Conservation (phyloP, 2,797 vertebrate species). For the Crocidura indochinensis region DNA sequence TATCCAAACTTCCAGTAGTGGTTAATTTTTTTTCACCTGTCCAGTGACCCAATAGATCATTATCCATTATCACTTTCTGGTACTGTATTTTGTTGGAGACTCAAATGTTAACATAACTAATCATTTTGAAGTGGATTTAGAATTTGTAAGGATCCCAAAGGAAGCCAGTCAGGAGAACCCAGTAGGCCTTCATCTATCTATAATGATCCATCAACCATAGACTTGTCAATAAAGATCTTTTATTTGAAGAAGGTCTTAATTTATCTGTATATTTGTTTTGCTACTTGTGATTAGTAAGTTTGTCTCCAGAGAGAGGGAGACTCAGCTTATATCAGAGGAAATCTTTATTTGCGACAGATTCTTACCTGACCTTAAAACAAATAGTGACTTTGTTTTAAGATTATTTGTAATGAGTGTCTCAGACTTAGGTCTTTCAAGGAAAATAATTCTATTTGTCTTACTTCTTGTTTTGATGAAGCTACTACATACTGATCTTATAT, state of each 20-base stretch:
- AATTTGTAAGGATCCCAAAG: not conserved
- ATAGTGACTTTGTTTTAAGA: slow-evolving; percentile 1
- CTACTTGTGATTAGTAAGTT: slow-evolving; percentile 7
- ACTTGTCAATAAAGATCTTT: not conserved
- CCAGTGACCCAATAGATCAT: not conserved
- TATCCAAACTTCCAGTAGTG: slow-evolving; percentile 32
- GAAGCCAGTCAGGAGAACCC: not conserved
- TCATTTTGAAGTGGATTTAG: not conserved
- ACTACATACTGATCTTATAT: not conserved
- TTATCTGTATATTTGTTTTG: slow-evolving; percentile 37
- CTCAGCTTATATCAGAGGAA: slow-evolving; percentile 6
- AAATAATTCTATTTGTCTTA: not conserved
- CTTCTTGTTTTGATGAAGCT: not conserved
- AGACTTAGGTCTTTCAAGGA: slow-evolving; percentile 22
- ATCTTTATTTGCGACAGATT: not conserved
- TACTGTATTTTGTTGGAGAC: not conserved
- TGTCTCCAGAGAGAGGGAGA: slow-evolving; percentile 45
- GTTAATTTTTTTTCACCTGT: slow-evolving; percentile 19
- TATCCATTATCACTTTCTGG: not conserved
- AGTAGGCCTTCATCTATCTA: not conserved
- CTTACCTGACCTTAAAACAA: not conserved
- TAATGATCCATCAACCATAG: not conserved
- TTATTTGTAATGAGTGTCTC: not conserved
- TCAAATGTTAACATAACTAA: not conserved
- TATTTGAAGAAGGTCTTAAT: slow-evolving; percentile 23